Conservation (phyloP, 1,140 invertebrate species). For the Portunus trituberculatus region DNA sequence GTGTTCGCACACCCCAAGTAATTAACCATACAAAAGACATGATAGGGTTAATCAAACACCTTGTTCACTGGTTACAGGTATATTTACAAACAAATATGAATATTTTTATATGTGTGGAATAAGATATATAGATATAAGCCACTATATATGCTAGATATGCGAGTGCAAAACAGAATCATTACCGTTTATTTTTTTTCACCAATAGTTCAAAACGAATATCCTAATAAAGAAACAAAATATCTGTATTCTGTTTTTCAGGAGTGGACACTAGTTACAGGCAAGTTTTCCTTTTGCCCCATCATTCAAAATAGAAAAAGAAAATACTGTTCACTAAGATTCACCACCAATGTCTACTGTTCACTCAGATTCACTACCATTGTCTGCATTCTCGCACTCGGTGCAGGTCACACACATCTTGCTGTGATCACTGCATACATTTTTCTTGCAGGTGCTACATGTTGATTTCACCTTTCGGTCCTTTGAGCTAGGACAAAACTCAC, state of each 20-base stretch:
- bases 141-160: constrained; percentile 25
- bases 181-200: not conserved
- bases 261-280: not conserved
- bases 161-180: not conserved
- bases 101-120: too few species aligned
- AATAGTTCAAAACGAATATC: not conserved
- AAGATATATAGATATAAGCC: constrained; percentile 21
- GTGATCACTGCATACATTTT: constrained; percentile 54
- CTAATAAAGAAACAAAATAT: not conserved
- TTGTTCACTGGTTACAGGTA: too few species aligned
- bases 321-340: not conserved
- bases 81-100: constrained; percentile 27
- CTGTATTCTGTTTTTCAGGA: constrained; percentile 8
- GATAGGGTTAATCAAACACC: too few species aligned
- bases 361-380: not conserved
- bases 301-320: constrained; percentile 28
- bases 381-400: constrained; percentile 47
- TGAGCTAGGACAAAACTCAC: constrained; percentile 59
- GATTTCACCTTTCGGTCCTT: constrained; percentile 52
- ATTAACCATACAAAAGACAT: too few species aligned
- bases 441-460: constrained; percentile 16
- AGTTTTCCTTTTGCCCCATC: too few species aligned
- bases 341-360: not conserved
- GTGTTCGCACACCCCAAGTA: too few species aligned
- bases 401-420: constrained; percentile 27